A percentile compares a stretch with the other conserved stretches of the same genome.
Conservation (phyloP, 2,113 vertebrate species). For the Neodontobutis hainanensis region DNA sequence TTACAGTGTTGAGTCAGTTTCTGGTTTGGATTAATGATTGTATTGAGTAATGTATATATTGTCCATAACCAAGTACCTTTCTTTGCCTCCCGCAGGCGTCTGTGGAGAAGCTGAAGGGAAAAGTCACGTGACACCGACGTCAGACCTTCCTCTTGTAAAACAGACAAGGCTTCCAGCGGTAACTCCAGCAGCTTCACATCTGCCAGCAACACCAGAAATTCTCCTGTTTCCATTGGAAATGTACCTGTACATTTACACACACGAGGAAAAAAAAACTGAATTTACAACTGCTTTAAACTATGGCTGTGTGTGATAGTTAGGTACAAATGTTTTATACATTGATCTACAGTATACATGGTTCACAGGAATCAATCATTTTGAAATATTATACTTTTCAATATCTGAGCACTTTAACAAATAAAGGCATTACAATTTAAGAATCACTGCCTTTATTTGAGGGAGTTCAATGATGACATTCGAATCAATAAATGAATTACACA, state of each 20-base stretch:
- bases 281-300: no score
- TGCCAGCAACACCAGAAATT: conserved; percentile 79
- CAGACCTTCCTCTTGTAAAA: conserved; percentile 74
- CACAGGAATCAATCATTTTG: no score
- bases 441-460: no score
- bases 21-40: no score
- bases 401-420: no score
- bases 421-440: no score
- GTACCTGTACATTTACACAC: conserved; percentile 25
- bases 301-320: no score
- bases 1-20: neutral
- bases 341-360: no score
- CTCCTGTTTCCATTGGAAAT: conserved; percentile 56
- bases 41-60: neutral
- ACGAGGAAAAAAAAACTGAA: neutral
- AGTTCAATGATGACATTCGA: no score
- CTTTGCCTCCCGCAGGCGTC: conserved; percentile 71
- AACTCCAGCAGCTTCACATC: conserved; percentile 82
- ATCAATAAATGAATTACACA: no score
- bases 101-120: conserved; percentile 84
- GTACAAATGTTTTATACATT: no score
- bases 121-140: conserved; percentile 85
- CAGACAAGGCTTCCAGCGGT: conserved; percentile 82
- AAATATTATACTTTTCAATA: no score
- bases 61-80: conserved; percentile 66